Percentiles rank a stretch among this genome's conserved stretches.
These are phyloP conservation scores for Heliconius melpomene DNA, from an alignment of 1,140 invertebrate genomes.

Conservation along the genomic window DNA sequence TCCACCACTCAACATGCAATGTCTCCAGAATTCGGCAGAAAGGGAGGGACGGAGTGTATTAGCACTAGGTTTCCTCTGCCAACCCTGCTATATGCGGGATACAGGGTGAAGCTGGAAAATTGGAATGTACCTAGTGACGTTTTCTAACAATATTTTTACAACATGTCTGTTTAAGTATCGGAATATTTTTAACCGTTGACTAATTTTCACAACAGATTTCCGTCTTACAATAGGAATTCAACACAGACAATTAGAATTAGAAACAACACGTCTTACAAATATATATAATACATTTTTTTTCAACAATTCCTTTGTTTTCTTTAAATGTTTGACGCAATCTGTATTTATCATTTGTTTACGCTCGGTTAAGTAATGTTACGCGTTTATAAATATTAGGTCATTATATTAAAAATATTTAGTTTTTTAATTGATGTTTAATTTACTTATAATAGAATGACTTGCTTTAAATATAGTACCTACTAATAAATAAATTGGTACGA, in stretches of 20 bases:
- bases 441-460: neutral
- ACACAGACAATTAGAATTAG: neutral
- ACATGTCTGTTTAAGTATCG: neutral
- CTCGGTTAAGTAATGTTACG: constrained; percentile 27
- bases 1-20: too few species aligned
- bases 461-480: neutral
- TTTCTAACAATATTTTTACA: too few species aligned
- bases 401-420: neutral
- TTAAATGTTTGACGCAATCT: constrained; percentile 39
- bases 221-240: neutral
- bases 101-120: too few species aligned
- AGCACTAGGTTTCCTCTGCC: too few species aligned
- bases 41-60: too few species aligned
- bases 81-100: too few species aligned
- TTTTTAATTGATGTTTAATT: neutral
- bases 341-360: constrained; percentile 40
- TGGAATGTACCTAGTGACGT: too few species aligned
- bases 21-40: too few species aligned
- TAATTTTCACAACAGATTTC: neutral
- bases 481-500: too few species aligned
- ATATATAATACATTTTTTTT: constrained; percentile 11
- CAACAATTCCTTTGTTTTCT: constrained; percentile 39
- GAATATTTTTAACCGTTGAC: neutral
- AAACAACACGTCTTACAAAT: neutral
- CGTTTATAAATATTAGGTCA: constrained; percentile 13